These are phyloP conservation scores for Harpagifer antarcticus DNA, from an alignment of 2,797 vertebrate genomes.

Conservation along the genomic window DNA sequence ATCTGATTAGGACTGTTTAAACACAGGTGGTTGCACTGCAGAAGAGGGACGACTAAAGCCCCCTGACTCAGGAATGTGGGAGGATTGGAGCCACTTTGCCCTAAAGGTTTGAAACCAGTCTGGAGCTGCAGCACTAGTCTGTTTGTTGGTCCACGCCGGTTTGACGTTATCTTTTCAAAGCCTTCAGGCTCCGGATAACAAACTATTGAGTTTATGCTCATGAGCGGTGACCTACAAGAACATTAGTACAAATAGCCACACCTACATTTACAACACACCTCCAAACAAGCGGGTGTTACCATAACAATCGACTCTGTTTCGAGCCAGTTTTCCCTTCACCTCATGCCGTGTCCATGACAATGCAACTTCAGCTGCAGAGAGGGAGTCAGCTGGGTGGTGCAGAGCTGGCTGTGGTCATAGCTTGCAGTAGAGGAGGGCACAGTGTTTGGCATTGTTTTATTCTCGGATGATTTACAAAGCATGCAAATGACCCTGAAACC, in stretches of 20 bases:
- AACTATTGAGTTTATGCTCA: conserved; percentile 46
- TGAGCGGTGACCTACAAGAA: conserved; percentile 47
- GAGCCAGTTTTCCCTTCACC: conserved; percentile 33
- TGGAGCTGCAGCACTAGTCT: conserved; percentile 34
- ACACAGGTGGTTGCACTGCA: conserved; percentile 54
- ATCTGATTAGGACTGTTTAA: conserved; percentile 77
- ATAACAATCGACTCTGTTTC: conserved; percentile 71
- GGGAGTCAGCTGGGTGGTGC: conserved; percentile 39
- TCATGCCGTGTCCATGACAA: conserved; percentile 77
- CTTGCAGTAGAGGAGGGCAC: conserved; percentile 32
- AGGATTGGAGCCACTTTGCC: conserved; percentile 54
- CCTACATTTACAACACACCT: conserved; percentile 67
- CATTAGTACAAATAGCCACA: conserved; percentile 59
- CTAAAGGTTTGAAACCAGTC: conserved; percentile 61
- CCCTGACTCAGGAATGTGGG: conserved; percentile 65
- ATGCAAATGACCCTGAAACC: conserved; percentile 72
- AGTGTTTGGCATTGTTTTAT: conserved; percentile 58
- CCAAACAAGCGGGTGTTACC: conserved; percentile 75
- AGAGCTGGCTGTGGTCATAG: conserved; percentile 40
- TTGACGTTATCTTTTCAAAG: conserved; percentile 63
- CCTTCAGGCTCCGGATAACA: conserved; percentile 61
- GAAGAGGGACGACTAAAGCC: conserved; percentile 48
- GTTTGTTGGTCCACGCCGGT: conserved; percentile 47
- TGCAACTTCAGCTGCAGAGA: conserved; percentile 45
- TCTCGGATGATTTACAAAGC: conserved; percentile 50